Base-by-base conservation (phyloP, 2,888 invertebrate species). In the Leucophora obtusa region DNA sequence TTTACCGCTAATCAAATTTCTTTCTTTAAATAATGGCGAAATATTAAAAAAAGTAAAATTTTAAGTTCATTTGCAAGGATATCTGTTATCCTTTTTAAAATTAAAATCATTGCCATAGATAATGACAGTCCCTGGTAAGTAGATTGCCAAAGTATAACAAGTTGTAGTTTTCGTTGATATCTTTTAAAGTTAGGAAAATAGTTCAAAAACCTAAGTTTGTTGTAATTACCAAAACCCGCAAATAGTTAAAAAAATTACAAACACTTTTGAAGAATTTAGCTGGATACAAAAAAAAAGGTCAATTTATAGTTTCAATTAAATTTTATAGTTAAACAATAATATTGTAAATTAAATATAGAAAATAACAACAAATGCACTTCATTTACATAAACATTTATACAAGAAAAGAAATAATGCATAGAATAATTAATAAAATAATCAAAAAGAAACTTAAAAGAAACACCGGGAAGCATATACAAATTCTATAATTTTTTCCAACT, bases 261-360 rank as follows among this genome's bases (percentile, higher is more conserved):
- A 8, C 38, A 59, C 28, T 28, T 28, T 28, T 28, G 7, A 6
- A 28, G 6, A 7, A 6, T 28, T 28, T 28, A 6, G 28, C 7
- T 28, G 28, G 28, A n/a, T 5, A 47, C 1, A 47, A n/a, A n/a
- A 47, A n/a, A 47, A 74, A 69, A 38, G 60, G 78, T 79, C 75
- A 79, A 75, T 66, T 79, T 82, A 70, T 74, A 66, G 70, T 79
- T 76, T 76, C 71, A 76, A 82, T 79, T 82, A 79, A 35, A 75
- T 60, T 59, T 65, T 65, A 79, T 63, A 28, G 11, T 33, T n/a
- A 47, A 69, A 59, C 51, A 76, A 70, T 79, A 35, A 81, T 28
- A 6, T 28, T 59, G 62, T 70, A 83, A 50, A 66, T 14, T 71
- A 77, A 59, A 82, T 58, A 81, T 47, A 77, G 63, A 66, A 58